Percentiles rank a stretch among this genome's conserved stretches.
Conservation (phyloP, 2,113 vertebrate species). For the Lepidothrix coronata region DNA sequence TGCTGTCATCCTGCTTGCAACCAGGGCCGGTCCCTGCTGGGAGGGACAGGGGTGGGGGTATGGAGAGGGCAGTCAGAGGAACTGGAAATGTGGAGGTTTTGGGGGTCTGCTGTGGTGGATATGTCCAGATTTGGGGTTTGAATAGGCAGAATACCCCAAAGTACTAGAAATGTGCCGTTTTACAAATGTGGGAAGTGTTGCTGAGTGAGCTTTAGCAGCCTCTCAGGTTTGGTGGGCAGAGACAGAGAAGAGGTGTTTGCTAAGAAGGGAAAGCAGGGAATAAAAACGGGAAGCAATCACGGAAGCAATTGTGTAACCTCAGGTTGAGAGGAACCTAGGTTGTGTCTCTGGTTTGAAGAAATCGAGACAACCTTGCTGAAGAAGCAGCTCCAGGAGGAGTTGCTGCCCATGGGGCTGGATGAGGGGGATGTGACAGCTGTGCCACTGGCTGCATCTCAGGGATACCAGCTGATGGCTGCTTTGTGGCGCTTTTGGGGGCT, state of each 20-base stretch:
- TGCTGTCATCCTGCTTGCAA: background rate
- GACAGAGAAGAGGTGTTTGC: background rate
- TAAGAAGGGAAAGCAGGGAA: background rate
- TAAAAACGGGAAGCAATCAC: background rate
- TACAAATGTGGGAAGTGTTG: constrained; percentile 4
- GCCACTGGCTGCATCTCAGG: accelerated
- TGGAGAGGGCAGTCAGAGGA: background rate
- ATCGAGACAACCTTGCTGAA: background rate
- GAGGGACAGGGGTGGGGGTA: background rate
- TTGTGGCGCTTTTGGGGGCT: background rate
- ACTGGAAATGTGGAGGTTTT: background rate
- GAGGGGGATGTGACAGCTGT: background rate
- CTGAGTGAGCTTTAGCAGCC: background rate
- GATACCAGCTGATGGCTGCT: too few relatives aligned
- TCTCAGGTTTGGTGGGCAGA: background rate
- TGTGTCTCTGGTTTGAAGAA: background rate
- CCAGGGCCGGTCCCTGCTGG: accelerated
- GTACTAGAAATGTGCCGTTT: background rate
- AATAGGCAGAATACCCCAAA: background rate
- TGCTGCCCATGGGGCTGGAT: accelerated
- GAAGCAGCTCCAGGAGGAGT: background rate
- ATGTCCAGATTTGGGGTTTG: background rate
- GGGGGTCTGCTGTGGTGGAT: accelerated
- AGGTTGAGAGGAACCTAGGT: background rate
- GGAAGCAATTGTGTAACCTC: background rate